A percentile compares a stretch with the other conserved stretches of the same genome.
Evolutionary conservation across 2,888 invertebrate genomes (phyloP).

Genomic region (Atrina japonica): DNA sequence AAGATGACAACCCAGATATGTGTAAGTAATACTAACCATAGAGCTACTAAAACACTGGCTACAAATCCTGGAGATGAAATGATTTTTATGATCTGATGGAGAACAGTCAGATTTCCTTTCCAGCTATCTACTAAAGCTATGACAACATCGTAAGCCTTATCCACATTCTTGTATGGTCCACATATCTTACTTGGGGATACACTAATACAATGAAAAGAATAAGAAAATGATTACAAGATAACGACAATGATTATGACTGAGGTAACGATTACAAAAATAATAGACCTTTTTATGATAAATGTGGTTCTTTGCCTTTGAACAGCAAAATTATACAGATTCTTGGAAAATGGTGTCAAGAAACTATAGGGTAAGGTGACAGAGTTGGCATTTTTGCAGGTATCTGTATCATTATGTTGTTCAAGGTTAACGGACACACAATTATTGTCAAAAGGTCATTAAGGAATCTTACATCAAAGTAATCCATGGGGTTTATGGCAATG

Average conservation of each 20-base stretch:
- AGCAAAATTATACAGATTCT: no score
- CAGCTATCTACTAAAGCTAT: conserved; percentile 61
- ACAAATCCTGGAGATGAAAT: conserved; percentile 75
- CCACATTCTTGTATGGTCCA: conserved; percentile 72
- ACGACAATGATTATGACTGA: neutral
- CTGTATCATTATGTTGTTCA: no score
- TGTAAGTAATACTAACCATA: conserved; percentile 65
- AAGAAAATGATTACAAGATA: neutral
- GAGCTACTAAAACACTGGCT: conserved; percentile 66
- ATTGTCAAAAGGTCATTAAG: no score
- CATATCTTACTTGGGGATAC: conserved; percentile 71
- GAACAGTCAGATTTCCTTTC: conserved; percentile 50
- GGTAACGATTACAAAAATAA: neutral
- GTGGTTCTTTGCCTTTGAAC: no score
- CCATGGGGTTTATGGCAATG: no score
- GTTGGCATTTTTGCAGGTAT: no score
- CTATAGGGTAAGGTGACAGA: no score
- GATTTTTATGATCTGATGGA: conserved; percentile 63
- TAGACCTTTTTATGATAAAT: neutral
- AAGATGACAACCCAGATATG: no score
- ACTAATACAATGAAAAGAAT: conserved; percentile 52
- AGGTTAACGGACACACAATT: no score
- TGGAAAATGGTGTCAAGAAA: no score
- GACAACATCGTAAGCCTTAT: conserved; percentile 72
- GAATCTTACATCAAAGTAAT: no score